These are phyloP conservation scores for Acropora tenuis DNA, from an alignment of 64 coral and sea anemone genomes.

Conservation along the genomic window DNA sequence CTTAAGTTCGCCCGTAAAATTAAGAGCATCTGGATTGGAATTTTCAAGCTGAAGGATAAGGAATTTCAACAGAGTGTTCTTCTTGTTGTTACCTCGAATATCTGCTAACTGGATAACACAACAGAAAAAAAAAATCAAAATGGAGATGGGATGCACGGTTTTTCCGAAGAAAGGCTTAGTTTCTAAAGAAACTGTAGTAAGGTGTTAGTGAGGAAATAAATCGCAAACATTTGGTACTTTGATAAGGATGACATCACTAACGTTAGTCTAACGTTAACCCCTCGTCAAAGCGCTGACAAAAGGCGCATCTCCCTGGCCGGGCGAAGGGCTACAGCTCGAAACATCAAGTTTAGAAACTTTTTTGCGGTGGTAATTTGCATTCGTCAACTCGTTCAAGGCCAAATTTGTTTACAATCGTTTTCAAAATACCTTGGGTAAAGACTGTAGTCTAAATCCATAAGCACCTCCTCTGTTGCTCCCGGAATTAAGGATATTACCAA, in stretches of 20 bases:
- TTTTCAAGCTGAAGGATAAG: conserved; percentile 67
- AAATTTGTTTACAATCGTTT: background rate
- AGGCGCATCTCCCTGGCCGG: too few species aligned
- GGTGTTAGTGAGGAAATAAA: too few species aligned
- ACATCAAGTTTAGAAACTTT: too few species aligned
- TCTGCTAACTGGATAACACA: conserved; percentile 73
- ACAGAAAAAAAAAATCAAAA: background rate
- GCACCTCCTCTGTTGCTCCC: conserved; percentile 81
- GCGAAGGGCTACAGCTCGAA: too few species aligned
- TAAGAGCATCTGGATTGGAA: conserved; percentile 60
- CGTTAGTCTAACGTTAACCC: too few species aligned
- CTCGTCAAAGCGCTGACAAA: too few species aligned
- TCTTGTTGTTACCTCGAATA: conserved; percentile 81
- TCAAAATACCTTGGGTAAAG: conserved; percentile 80
- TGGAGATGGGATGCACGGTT: background rate
- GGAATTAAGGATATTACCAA: conserved; percentile 93
- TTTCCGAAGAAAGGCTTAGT: background rate
- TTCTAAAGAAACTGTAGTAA: too few species aligned
- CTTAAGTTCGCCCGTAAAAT: conserved; percentile 68
- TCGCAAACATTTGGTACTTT: too few species aligned
- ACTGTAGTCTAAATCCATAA: conserved; percentile 85
- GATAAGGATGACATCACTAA: too few species aligned
- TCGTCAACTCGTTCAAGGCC: too few species aligned
- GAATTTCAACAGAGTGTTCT: conserved; percentile 74
- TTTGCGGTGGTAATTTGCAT: too few species aligned